phyloP scores from a whole-genome alignment of 2,888 invertebrate species.

The Hydrotaea cyrtoneurina region DNA sequence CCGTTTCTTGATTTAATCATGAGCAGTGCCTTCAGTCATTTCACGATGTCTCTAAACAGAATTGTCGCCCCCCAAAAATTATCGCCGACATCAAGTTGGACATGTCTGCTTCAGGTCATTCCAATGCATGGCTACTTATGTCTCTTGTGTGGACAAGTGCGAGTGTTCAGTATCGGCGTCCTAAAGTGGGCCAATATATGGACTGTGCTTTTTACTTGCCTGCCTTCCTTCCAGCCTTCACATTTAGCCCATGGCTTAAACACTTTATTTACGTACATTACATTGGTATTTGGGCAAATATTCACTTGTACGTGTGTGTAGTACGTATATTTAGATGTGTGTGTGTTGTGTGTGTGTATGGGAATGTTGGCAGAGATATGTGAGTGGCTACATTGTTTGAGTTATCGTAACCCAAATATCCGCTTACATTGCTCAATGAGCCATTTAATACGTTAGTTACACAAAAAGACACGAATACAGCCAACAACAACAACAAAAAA shows the following conservation, averaged over 20 bases:
- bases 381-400: constrained; percentile 37
- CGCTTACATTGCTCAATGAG: constrained; percentile 63
- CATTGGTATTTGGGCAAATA: not conserved
- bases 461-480: constrained; percentile 4
- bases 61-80: constrained; percentile 26
- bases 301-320: too few relatives aligned
- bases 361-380: too few relatives aligned
- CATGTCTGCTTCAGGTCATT: constrained; percentile 3
- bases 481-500: too few relatives aligned
- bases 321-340: not conserved
- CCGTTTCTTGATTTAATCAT: not conserved
- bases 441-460: constrained; percentile 54
- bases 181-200: constrained; percentile 1
- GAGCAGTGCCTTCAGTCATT: not conserved
- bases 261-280: constrained; percentile 29
- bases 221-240: not conserved
- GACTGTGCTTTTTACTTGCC: not conserved
- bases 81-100: constrained; percentile 8
- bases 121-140: not conserved
- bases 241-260: constrained; percentile 13
- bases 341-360: not conserved
- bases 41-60: not conserved
- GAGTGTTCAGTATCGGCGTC: not conserved
- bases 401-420: constrained; percentile 52
- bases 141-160: not conserved